phyloP scores from a whole-genome alignment of 2,113 vertebrate genomes.

The Limnothrissa miodon region DNA sequence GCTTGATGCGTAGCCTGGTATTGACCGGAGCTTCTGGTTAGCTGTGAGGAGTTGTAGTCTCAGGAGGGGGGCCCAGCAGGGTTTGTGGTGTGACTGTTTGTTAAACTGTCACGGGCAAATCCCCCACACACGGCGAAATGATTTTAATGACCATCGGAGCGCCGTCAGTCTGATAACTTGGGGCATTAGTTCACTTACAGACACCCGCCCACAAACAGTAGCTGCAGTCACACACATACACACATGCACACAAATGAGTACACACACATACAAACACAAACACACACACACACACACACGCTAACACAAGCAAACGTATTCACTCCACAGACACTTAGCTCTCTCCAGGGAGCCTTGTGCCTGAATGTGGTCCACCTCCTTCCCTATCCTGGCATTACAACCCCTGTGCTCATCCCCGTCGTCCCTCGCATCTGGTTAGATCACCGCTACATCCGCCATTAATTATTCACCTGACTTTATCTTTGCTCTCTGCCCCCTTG shows the following conservation, averaged over 20 bases:
- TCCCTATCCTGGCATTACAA: not conserved
- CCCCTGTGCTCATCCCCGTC: not conserved
- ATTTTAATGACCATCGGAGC: slow-evolving; percentile 21
- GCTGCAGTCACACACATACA: not conserved
- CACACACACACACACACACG: not conserved
- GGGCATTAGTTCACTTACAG: not conserved
- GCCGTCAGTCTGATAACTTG: not conserved
- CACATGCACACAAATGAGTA: not conserved
- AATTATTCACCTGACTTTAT: slow-evolving; percentile 31
- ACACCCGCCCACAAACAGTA: not conserved
- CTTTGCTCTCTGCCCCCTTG: slow-evolving; percentile 12
- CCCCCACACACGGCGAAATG: not conserved
- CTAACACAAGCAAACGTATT: no score
- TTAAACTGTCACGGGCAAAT: slow-evolving; percentile 12
- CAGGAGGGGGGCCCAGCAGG: not conserved
- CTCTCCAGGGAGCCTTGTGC: not conserved
- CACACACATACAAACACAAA: not conserved
- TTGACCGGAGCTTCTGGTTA: not conserved
- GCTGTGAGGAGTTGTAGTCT: not conserved
- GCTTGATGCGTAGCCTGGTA: not conserved
- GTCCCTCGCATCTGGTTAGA: slow-evolving; percentile 21
- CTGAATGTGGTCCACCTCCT: not conserved
- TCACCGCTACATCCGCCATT: slow-evolving; percentile 29
- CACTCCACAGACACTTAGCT: not conserved
- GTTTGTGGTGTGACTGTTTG: not conserved